These are phyloP conservation scores for Gambusia affinis DNA, from an alignment of 2,113 vertebrate species.

Conservation along the genomic window DNA sequence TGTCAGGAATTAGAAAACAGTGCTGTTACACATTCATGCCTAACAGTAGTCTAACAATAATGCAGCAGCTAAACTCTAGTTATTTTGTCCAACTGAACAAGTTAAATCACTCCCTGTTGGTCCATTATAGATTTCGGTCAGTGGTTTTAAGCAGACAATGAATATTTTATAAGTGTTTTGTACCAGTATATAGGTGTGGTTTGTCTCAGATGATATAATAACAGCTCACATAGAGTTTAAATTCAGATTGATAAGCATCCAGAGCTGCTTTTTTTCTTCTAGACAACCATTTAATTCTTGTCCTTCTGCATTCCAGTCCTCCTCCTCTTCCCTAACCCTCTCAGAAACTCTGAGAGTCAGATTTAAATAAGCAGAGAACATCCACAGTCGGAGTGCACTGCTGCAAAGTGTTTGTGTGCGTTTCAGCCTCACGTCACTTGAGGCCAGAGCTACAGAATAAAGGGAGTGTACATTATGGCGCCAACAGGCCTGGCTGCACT, in stretches of 20 bases:
- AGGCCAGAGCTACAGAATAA: constrained; percentile 35
- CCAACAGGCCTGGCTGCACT: constrained; percentile 8
- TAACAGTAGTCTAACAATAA: no score
- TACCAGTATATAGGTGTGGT: not conserved
- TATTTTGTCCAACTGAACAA: constrained; percentile 11
- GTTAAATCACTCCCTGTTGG: not conserved
- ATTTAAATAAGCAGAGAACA: constrained; percentile 58
- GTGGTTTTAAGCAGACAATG: not conserved
- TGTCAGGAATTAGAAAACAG: constrained; percentile 21
- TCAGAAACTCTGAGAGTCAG: constrained; percentile 46
- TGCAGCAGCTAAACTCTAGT: not conserved
- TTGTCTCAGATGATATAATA: constrained; percentile 32
- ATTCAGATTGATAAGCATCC: constrained; percentile 55
- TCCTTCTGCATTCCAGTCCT: constrained; percentile 39
- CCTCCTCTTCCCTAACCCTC: constrained; percentile 46
- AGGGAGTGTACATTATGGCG: constrained; percentile 33
- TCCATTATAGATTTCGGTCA: constrained; percentile 20
- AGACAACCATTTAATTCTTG: constrained; percentile 43
- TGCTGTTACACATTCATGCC: not conserved
- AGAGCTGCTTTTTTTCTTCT: constrained; percentile 58
- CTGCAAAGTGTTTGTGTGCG: constrained; percentile 17
- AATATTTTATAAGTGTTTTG: no score
- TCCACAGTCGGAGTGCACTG: not conserved
- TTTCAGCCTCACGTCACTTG: constrained; percentile 13
- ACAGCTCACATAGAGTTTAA: constrained; percentile 41